Percentiles rank a stretch among this genome's conserved stretches.
These are phyloP conservation scores for Apantesis nais DNA, from an alignment of 2,888 invertebrate genomes.

Conservation along the genomic window DNA sequence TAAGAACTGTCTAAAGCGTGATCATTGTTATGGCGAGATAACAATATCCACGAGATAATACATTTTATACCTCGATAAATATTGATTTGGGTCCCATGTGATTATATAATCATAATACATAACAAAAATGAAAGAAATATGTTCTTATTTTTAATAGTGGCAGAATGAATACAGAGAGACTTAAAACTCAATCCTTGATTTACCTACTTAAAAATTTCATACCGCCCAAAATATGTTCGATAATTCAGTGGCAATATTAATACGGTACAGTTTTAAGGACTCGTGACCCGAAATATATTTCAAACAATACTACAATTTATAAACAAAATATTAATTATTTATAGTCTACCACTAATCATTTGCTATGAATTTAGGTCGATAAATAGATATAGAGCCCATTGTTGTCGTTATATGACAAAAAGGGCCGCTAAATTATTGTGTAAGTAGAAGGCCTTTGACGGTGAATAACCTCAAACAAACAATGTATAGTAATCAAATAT, in stretches of 20 bases:
- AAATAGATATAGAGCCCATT: neutral
- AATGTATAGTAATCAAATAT: neutral
- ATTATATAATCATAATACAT: conserved; percentile 12
- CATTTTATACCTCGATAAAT: conserved; percentile 14
- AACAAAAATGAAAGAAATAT: neutral
- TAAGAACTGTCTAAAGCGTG: conserved; percentile 20
- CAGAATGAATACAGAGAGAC: neutral
- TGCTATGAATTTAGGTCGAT: neutral
- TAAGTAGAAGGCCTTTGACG: neutral
- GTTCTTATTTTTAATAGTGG: neutral
- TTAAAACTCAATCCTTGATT: neutral
- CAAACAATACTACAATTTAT: neutral
- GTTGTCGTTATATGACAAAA: neutral
- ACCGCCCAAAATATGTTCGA: no score
- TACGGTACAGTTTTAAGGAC: neutral
- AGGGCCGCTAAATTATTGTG: neutral
- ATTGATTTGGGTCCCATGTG: conserved; percentile 2
- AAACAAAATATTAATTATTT: neutral
- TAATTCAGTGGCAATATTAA: neutral
- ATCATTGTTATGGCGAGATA: conserved; percentile 29
- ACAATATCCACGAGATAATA: conserved; percentile 28
- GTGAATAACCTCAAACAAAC: neutral
- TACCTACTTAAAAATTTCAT: neutral
- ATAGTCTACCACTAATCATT: neutral
- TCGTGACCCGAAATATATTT: neutral